These are phyloP conservation scores for Mesorhabditis belari DNA, from an alignment of 2,888 invertebrate genomes.

Conservation along the genomic window DNA sequence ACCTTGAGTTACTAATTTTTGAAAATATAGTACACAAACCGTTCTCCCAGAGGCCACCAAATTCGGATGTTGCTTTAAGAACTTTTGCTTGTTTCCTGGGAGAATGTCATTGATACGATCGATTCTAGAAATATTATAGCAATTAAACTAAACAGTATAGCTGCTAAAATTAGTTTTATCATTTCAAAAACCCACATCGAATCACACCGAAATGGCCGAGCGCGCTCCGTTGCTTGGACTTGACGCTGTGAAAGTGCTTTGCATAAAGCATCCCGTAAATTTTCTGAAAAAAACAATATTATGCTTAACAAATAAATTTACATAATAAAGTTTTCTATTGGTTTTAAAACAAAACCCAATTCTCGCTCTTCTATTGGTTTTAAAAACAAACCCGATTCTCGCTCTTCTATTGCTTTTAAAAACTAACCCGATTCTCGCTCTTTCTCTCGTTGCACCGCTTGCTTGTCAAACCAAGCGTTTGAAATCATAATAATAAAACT, in stretches of 20 bases:
- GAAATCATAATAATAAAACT: too few species aligned
- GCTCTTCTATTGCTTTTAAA: too few species aligned
- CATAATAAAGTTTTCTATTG: too few species aligned
- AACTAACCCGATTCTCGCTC: too few species aligned
- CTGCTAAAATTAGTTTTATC: not conserved
- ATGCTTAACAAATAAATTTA: too few species aligned
- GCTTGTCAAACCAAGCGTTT: too few species aligned
- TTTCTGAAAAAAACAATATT: not conserved
- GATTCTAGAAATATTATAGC: not conserved
- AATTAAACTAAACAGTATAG: not conserved
- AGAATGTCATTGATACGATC: not conserved
- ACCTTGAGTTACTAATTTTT: too few species aligned
- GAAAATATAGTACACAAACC: too few species aligned
- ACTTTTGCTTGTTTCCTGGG: not conserved
- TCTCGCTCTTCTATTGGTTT: too few species aligned
- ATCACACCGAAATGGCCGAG: not conserved
- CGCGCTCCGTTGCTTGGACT: not conserved
- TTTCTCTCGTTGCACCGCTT: too few species aligned
- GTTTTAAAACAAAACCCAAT: too few species aligned
- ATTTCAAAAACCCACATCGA: not conserved
- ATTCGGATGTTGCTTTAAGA: not conserved
- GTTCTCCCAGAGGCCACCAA: not conserved
- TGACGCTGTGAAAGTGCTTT: not conserved
- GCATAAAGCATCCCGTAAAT: not conserved
- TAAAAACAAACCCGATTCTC: too few species aligned